Evolutionary conservation across 2,797 vertebrate species (phyloP).

Genomic region (Poeciliopsis turneri): DNA sequence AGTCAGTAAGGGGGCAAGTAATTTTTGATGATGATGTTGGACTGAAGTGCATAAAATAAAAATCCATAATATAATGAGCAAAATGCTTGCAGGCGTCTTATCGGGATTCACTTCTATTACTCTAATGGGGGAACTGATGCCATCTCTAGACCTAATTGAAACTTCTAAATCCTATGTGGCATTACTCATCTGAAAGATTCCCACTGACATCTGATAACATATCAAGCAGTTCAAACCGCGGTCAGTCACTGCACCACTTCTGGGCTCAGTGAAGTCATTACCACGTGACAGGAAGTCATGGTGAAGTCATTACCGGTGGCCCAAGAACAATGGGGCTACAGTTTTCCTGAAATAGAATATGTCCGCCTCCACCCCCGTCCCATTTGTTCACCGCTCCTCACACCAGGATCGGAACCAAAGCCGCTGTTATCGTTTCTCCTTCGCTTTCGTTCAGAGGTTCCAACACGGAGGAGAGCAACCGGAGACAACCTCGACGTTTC

Average conservation of each 20-base stretch:
- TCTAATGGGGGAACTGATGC: neutral
- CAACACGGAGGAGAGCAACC: slow-evolving; percentile 28
- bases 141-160: neutral
- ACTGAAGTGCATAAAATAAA: neutral
- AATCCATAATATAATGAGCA: neutral
- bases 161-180: neutral
- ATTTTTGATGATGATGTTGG: neutral
- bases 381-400: slow-evolving; percentile 20
- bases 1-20: neutral
- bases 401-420: slow-evolving; percentile 20
- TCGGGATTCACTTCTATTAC: neutral
- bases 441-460: slow-evolving; percentile 35
- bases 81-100: neutral
- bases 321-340: slow-evolving; percentile 71
- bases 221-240: slow-evolving; percentile 5
- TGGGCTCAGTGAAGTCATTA: slow-evolving; percentile 28
- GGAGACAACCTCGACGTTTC: slow-evolving; percentile 46
- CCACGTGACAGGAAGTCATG: slow-evolving; percentile 65
- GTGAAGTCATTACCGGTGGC: slow-evolving; percentile 65
- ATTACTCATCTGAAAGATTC: neutral
- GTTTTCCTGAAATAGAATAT: slow-evolving; percentile 61
- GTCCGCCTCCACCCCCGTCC: slow-evolving; percentile 14
- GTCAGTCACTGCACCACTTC: slow-evolving; percentile 50
- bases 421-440: neutral
- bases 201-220: neutral